Conservation (phyloP, 1,140 invertebrate genomes). For the Vanessa atalanta region DNA sequence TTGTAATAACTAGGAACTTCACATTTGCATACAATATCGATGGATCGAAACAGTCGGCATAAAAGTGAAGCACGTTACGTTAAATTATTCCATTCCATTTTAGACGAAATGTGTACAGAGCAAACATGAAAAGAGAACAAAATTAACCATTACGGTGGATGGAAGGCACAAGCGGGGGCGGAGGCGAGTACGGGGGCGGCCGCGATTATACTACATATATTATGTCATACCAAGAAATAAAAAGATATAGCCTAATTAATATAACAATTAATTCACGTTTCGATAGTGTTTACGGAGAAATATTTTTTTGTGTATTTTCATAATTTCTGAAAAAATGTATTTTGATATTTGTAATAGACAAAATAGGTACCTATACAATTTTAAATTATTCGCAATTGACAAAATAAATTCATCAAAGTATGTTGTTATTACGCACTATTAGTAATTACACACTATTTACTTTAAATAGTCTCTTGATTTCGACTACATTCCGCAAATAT, state of each 20-base stretch:
- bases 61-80: constrained; percentile 62
- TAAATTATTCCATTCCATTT: constrained; percentile 75
- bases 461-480: neutral
- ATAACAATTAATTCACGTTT: neutral
- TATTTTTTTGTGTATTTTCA: neutral
- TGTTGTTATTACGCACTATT: neutral
- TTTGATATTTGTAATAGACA: too few species aligned
- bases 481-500: neutral
- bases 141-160: constrained; percentile 64
- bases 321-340: neutral
- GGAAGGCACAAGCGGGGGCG: constrained; percentile 46
- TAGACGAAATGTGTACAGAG: constrained; percentile 76
- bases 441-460: neutral
- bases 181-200: neutral
- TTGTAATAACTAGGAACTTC: constrained; percentile 34
- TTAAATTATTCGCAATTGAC: too few species aligned
- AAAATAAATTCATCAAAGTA: neutral
- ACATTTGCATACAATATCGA: constrained; percentile 60
- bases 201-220: neutral
- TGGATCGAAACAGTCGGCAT: constrained; percentile 41
- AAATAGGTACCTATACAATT: too few species aligned
- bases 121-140: constrained; percentile 77
- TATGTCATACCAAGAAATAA: too few species aligned
- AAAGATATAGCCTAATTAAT: neutral
- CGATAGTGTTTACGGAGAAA: neutral